phyloP scores from a whole-genome alignment of 2,113 vertebrate species.

The Chlamydotis undulata region DNA sequence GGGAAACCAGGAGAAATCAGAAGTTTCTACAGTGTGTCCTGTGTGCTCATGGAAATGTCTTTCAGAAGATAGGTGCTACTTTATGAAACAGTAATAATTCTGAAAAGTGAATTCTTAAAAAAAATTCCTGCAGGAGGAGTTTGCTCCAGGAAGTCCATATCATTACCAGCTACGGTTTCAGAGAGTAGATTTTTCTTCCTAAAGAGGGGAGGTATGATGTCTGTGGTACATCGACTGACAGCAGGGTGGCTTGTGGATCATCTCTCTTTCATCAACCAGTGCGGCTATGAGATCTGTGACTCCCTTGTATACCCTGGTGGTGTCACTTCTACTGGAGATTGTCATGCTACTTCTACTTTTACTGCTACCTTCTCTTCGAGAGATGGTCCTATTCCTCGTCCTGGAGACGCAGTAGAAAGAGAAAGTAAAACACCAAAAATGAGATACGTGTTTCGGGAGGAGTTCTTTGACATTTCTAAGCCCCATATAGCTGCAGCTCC shows the following conservation, averaged over 20 bases:
- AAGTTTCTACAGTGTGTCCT: rapidly evolving
- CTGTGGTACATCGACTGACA: conserved; percentile 66
- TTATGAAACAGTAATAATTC: neutral
- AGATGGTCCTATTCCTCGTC: neutral
- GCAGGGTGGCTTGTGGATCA: conserved; percentile 86
- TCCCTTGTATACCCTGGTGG: neutral
- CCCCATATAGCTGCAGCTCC: conserved; percentile 61
- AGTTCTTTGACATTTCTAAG: conserved; percentile 70
- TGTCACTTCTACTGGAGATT: neutral
- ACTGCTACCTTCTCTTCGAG: neutral
- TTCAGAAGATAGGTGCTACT: too few species aligned
- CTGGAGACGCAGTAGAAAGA: neutral
- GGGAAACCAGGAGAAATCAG: neutral
- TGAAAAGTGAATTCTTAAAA: neutral
- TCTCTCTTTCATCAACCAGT: conserved; percentile 78
- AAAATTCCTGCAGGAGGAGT: neutral
- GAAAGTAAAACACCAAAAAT: neutral
- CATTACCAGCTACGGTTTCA: neutral
- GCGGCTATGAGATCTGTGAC: conserved; percentile 62
- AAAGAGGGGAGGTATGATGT: conserved; percentile 65
- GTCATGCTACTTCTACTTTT: neutral
- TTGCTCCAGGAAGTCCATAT: neutral
- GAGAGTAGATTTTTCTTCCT: neutral
- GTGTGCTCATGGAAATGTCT: rapidly evolving
- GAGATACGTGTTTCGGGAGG: conserved; percentile 66